Evolutionary conservation across 1,140 invertebrate species (phyloP).

Genomic region (Archegozetes longisetosus): DNA sequence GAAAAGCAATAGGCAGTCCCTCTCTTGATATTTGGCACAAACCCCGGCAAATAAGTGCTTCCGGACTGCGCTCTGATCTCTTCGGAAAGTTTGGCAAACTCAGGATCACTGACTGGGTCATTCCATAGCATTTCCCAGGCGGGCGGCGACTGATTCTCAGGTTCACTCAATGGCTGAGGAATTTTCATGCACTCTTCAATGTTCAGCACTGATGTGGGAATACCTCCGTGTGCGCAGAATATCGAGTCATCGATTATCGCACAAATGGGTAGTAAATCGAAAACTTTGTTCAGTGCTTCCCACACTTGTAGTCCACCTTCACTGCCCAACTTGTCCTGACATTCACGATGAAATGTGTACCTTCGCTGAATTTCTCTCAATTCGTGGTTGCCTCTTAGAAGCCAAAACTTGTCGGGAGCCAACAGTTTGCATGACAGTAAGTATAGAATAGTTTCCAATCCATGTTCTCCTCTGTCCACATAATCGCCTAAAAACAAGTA

Average conservation of each 20-base stretch:
- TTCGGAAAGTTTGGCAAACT: slow-evolving; percentile 1
- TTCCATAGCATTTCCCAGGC: slow-evolving; percentile 63
- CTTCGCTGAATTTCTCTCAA: slow-evolving; percentile 45
- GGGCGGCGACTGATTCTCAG: slow-evolving; percentile 43
- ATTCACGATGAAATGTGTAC: slow-evolving; percentile 47
- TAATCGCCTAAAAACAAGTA: slow-evolving; percentile 50
- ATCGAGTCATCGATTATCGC: slow-evolving; percentile 46
- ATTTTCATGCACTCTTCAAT: slow-evolving; percentile 39
- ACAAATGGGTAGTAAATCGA: slow-evolving; percentile 50
- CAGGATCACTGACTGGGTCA: slow-evolving; percentile 38
- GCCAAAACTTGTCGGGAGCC: slow-evolving; percentile 39
- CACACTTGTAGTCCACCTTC: slow-evolving; percentile 41
- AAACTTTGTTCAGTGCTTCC: slow-evolving; percentile 48
- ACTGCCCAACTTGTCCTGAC: slow-evolving; percentile 46
- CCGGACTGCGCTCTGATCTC: neutral
- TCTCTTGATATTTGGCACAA: slow-evolving; percentile 43
- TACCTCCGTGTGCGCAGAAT: slow-evolving; percentile 57
- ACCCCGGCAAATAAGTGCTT: slow-evolving; percentile 36
- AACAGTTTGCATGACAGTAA: slow-evolving; percentile 46
- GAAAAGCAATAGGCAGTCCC: slow-evolving; percentile 54
- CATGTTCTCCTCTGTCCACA: slow-evolving; percentile 43
- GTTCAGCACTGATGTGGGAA: slow-evolving; percentile 42
- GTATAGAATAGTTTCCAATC: slow-evolving; percentile 37
- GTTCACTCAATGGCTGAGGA: slow-evolving; percentile 42
- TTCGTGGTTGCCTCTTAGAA: slow-evolving; percentile 48